Evolutionary conservation across 2,888 invertebrate species (phyloP).

Genomic region (Cacoxenus indagator): DNA sequence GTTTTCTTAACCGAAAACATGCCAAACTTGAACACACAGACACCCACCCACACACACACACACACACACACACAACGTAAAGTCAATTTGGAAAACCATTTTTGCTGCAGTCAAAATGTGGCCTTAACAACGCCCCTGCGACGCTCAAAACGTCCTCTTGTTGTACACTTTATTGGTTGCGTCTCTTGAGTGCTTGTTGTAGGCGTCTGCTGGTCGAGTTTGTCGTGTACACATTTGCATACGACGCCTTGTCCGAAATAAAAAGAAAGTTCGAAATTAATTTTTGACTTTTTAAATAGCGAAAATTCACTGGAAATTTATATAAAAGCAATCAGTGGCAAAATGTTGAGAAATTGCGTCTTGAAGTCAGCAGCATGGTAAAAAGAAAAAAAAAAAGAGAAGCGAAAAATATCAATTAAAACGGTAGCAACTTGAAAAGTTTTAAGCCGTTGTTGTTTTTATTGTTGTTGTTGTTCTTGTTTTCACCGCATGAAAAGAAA

Average conservation of each 20-base stretch:
- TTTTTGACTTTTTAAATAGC: conserved; percentile 46
- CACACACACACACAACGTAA: not conserved
- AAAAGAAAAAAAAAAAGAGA: conserved; percentile 23
- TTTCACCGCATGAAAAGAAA: conserved; percentile 44
- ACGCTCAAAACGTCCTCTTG: not conserved
- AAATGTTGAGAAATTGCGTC: not conserved
- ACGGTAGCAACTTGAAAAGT: conserved; percentile 49
- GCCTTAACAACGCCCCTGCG: not conserved
- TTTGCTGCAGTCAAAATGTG: not conserved
- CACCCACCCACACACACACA: not conserved
- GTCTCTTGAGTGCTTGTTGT: not conserved
- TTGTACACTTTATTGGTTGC: not conserved
- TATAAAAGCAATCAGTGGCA: conserved; percentile 48
- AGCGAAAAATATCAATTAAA: conserved; percentile 53
- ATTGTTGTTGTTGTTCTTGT: conserved; percentile 37
- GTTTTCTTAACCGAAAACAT: not conserved
- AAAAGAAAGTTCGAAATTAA: conserved; percentile 50
- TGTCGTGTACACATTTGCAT: not conserved
- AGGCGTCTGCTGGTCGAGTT: not conserved
- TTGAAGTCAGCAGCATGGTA: conserved; percentile 36
- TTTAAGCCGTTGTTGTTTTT: conserved; percentile 33
- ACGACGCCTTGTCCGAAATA: not conserved
- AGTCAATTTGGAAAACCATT: not conserved
- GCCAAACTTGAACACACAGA: not conserved
- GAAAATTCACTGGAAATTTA: conserved; percentile 21